These are phyloP conservation scores for Myotis davidii DNA, from an alignment of 2,113 vertebrate species.

Conservation along the genomic window DNA sequence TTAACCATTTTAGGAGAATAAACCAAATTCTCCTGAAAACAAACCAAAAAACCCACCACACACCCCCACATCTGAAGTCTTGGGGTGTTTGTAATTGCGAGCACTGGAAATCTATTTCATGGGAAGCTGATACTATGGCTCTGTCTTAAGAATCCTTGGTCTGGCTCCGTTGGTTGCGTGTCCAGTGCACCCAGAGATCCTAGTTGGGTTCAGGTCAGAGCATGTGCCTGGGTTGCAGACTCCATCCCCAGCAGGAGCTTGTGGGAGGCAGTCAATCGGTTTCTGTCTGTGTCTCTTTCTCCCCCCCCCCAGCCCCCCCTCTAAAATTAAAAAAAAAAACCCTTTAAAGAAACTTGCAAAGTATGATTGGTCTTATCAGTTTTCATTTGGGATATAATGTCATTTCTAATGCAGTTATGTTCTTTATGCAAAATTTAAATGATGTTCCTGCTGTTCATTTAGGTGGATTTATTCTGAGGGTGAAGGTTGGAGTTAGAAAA, in stretches of 20 bases:
- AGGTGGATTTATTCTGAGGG: neutral
- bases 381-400: neutral
- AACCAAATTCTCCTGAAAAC: neutral
- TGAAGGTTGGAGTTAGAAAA: neutral
- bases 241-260: neutral
- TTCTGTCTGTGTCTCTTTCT: neutral
- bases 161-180: neutral
- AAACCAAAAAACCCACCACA: too few relatives aligned
- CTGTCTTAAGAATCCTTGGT: neutral
- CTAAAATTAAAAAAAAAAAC: neutral
- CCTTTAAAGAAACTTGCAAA: neutral
- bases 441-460: neutral
- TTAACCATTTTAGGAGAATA: neutral
- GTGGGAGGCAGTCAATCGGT: neutral
- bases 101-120: neutral
- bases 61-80: neutral
- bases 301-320: too few relatives aligned
- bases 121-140: neutral
- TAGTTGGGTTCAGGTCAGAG: neutral
- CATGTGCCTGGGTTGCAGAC: too few relatives aligned
- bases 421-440: neutral
- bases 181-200: too few relatives aligned
- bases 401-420: slow-evolving; percentile 6
- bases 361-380: neutral
- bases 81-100: neutral